These are phyloP conservation scores for Terebella lapidaria DNA, from an alignment of 2,888 invertebrate genomes.

Conservation along the genomic window DNA sequence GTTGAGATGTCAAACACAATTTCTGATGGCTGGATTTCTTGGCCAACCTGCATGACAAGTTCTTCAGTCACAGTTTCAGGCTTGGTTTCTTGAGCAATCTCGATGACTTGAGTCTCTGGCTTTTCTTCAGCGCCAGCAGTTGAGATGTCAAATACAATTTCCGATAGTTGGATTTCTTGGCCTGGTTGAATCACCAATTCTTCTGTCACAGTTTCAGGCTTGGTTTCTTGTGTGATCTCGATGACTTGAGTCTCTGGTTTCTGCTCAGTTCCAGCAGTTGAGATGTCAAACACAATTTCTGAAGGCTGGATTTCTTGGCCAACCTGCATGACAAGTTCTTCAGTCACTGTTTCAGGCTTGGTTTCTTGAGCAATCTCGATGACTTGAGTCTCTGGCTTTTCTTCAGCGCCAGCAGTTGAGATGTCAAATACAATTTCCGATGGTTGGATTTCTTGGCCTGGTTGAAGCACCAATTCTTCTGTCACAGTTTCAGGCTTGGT, in stretches of 20 bases:
- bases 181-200: slow-evolving; percentile 2
- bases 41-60: neutral
- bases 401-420: slow-evolving; percentile 5
- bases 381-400: slow-evolving; percentile 1
- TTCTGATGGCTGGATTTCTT: slow-evolving; percentile 8
- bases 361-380: neutral
- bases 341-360: slow-evolving; percentile 2
- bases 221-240: slow-evolving; percentile 3
- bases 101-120: slow-evolving; percentile 3
- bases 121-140: slow-evolving; percentile 6
- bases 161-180: slow-evolving; percentile 1
- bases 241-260: slow-evolving; percentile 2
- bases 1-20: slow-evolving; percentile 10
- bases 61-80: slow-evolving; percentile 8
- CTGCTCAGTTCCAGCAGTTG: slow-evolving; percentile 3
- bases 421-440: slow-evolving; percentile 9
- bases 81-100: slow-evolving; percentile 4
- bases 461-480: slow-evolving; percentile 6
- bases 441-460: slow-evolving; percentile 2
- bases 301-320: slow-evolving; percentile 6
- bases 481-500: slow-evolving; percentile 13
- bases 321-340: slow-evolving; percentile 8
- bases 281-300: slow-evolving; percentile 8
- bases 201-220: slow-evolving; percentile 5
- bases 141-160: slow-evolving; percentile 8